Percentiles rank a stretch among this genome's conserved stretches.
phyloP scores from a whole-genome alignment of 2,113 vertebrate species.

The Clarias batrachus region DNA sequence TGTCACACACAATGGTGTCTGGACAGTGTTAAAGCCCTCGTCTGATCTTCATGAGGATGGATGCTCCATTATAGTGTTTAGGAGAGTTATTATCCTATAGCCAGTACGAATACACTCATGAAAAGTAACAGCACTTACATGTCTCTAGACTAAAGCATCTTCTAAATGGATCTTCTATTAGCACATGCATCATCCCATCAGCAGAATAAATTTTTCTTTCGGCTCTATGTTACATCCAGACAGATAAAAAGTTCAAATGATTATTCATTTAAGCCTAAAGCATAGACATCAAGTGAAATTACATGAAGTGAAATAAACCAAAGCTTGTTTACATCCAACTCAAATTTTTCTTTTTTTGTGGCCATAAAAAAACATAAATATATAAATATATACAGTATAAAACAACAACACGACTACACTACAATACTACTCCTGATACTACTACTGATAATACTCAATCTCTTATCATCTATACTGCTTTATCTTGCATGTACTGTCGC shows the following conservation, averaged over 20 bases:
- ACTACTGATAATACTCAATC: too few relatives aligned
- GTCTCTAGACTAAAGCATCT: background rate
- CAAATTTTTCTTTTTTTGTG: too few relatives aligned
- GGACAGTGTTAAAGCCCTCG: background rate
- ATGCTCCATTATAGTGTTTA: constrained; percentile 25
- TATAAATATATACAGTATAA: too few relatives aligned
- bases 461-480: too few relatives aligned
- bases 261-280: background rate
- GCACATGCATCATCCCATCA: background rate
- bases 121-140: background rate
- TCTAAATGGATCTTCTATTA: background rate
- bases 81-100: constrained; percentile 6
- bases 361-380: background rate
- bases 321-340: background rate
- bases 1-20: constrained; percentile 12
- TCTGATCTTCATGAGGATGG: background rate
- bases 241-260: background rate
- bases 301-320: background rate
- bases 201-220: background rate
- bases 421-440: too few relatives aligned
- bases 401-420: too few relatives aligned
- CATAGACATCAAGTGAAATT: background rate
- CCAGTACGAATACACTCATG: background rate
- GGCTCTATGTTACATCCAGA: background rate
- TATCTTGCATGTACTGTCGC: too few relatives aligned